These are phyloP conservation scores for Bombyx huttoni DNA, from an alignment of 2,888 invertebrate genomes.

Conservation along the genomic window DNA sequence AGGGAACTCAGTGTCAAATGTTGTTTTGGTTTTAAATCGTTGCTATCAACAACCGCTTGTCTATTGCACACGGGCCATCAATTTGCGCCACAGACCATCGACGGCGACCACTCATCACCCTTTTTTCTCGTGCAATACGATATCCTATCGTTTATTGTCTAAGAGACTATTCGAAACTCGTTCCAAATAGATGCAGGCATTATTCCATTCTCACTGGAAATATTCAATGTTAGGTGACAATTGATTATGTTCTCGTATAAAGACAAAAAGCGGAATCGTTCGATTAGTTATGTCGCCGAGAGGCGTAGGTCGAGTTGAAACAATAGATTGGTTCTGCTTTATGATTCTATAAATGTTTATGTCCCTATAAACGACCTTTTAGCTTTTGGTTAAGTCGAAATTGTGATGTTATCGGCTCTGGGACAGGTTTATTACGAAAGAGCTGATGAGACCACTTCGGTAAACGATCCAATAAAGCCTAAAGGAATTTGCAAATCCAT, in stretches of 20 bases:
- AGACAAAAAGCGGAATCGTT: conserved; percentile 64
- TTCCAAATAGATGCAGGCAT: conserved; percentile 54
- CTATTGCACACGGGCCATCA: conserved; percentile 34
- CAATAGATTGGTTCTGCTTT: conserved; percentile 67
- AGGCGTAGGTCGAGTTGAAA: conserved; percentile 58
- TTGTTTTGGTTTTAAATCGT: conserved; percentile 38
- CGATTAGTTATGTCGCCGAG: conserved; percentile 62
- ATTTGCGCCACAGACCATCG: conserved; percentile 47
- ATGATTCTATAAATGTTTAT: conserved; percentile 71
- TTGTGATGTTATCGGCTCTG: conserved; percentile 54
- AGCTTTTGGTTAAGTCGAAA: conserved; percentile 53
- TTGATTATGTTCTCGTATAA: conserved; percentile 53
- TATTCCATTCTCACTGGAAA: conserved; percentile 50
- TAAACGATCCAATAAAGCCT: conserved; percentile 28
- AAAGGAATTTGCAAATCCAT: conserved; percentile 21
- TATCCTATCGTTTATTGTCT: conserved; percentile 61
- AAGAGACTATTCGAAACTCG: conserved; percentile 49
- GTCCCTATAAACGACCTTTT: conserved; percentile 63
- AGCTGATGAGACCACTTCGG: conserved; percentile 39
- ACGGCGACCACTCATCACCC: conserved; percentile 57
- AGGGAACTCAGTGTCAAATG: conserved; percentile 27
- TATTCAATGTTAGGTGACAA: conserved; percentile 61
- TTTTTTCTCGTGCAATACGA: conserved; percentile 64
- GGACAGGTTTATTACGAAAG: conserved; percentile 58
- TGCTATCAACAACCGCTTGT: conserved; percentile 31